Percentiles rank a stretch among this genome's conserved stretches.
phyloP scores from a whole-genome alignment of 1,140 invertebrate species.

The Zaprionus nigranus region DNA sequence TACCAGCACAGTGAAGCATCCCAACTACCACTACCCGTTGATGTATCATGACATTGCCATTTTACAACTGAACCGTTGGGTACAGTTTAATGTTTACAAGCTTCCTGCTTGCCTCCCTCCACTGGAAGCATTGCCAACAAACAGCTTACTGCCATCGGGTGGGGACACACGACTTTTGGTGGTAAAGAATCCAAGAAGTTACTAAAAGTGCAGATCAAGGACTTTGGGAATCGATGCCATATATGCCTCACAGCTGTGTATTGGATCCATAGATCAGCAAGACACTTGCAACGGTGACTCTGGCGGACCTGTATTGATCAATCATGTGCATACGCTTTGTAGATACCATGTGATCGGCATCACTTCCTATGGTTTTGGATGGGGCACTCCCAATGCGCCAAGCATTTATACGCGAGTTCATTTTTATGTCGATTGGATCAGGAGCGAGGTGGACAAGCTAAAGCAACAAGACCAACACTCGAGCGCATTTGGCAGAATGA shows the following conservation, averaged over 20 bases:
- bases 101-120: no score
- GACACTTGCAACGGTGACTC: constrained; percentile 85
- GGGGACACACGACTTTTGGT: constrained; percentile 44
- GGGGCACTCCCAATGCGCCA: constrained; percentile 62
- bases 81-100: no score
- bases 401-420: constrained; percentile 72
- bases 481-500: no score
- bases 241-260: constrained; percentile 87
- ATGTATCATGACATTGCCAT: no score
- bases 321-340: no score
- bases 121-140: no score
- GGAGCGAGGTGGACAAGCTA: no score
- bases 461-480: no score
- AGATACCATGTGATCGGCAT: constrained; percentile 58
- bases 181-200: constrained; percentile 64
- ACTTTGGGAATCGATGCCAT: constrained; percentile 61
- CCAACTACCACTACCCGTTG: no score
- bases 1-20: no score
- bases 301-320: constrained; percentile 45
- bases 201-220: constrained; percentile 85
- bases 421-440: constrained; percentile 65
- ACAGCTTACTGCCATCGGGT: no score
- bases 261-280: constrained; percentile 86
- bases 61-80: no score
- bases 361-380: constrained; percentile 64